A percentile compares a stretch with the other conserved stretches of the same genome.
Evolutionary conservation across 2,888 invertebrate species (phyloP).

Genomic region (Eupithecia insigniata): DNA sequence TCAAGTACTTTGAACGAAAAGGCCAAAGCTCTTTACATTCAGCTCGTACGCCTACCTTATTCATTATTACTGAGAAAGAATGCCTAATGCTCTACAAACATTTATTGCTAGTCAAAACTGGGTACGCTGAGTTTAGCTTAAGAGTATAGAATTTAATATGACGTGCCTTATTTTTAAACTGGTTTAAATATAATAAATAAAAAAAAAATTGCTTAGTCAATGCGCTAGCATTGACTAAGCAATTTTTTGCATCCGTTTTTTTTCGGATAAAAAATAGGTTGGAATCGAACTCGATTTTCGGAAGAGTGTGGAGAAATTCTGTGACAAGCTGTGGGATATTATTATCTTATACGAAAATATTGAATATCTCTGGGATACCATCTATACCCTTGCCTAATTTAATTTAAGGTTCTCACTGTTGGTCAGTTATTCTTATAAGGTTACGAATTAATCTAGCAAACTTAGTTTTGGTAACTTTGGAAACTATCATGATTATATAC

Average conservation of each 20-base stretch:
- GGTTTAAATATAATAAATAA: no score
- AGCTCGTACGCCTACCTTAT: conserved; percentile 9
- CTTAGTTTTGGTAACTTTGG: no score
- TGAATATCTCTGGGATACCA: not conserved
- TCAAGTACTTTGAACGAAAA: not conserved
- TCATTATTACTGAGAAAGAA: conserved; percentile 36
- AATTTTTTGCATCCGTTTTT: no score
- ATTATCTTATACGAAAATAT: not conserved
- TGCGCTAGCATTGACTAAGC: no score
- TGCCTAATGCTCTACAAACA: conserved; percentile 38
- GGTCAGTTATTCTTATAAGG: not conserved
- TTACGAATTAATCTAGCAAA: not conserved
- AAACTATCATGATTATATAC: no score
- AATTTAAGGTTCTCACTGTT: not conserved
- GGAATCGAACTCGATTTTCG: not conserved
- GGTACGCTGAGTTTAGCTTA: not conserved
- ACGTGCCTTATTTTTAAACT: not conserved
- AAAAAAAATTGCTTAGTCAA: no score
- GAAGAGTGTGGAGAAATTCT: not conserved
- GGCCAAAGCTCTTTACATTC: conserved; percentile 8
- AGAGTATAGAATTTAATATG: not conserved
- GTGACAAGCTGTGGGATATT: not conserved
- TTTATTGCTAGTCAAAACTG: conserved; percentile 19
- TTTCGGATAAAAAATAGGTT: no score
- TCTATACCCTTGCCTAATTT: not conserved